Evolutionary conservation across 2,888 invertebrate species (phyloP), one percentile per base, ranked within the genome.

Genomic region (Thereva nobilitata): DNA sequence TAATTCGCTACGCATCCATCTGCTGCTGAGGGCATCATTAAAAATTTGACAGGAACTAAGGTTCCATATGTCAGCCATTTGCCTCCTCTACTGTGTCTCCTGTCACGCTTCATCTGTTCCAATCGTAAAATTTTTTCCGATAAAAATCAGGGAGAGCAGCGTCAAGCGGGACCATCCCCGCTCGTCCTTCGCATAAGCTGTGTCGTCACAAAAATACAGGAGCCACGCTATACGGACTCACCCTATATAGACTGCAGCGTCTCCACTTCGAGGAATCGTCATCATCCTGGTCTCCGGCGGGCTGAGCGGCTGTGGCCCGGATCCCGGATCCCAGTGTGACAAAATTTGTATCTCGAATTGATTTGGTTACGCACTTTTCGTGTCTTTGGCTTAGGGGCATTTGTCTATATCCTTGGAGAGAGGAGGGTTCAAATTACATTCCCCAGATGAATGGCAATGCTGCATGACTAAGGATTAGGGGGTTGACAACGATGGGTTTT

Each of bases 31-130:
- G 65, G 49, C 47, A 55, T 65, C 65, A 56, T 65, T 65, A 65
- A 55, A 65, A 65, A 55, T 65, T 65, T 65, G 56, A 65, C 56
- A 65, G 65, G 65, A 65, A 56, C 65, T 85, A 91, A 0, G 89
- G 88, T 0, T 90, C 89, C 65, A 65, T 65, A 65, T 65, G 65
- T 56, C 65, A 65, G 47, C 65, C 65, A 61, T 35, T 49, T 23
- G 23, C 23, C 23, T 23, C 23, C 23, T 23, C 23, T 23, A 2
- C 61, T 50, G 49, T 50, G 41, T 61, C 49, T 40, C 34, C 41
- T 61, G 61, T 61, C 50, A 49, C 41, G 61, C 61, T 61, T 61
- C 61, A 61, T 61, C 61, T 61, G 50, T 50, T 61, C 61, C 41
- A 61, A 61, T 61, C 61, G 61, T 49, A 40, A 61, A 61, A 61